Conservation (phyloP, 2,113 vertebrate genomes). For the Pleuronectes platessa region DNA sequence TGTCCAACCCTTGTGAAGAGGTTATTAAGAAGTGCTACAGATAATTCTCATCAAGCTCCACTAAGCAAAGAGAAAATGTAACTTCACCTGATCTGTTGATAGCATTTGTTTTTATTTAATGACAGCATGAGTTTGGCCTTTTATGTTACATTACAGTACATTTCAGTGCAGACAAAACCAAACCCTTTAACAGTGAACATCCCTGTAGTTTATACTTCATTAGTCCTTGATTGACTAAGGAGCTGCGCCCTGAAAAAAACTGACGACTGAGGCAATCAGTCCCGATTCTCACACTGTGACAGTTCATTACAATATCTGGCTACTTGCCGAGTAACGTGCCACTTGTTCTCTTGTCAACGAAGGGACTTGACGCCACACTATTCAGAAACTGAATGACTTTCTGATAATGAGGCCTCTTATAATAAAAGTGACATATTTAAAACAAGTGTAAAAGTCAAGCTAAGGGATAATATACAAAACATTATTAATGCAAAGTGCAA, state of each 20-base stretch:
- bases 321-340: constrained; percentile 75
- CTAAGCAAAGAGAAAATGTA: background rate
- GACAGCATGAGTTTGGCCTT: background rate
- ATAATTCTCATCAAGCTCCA: background rate
- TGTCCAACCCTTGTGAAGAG: no score
- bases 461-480: background rate
- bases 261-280: no score
- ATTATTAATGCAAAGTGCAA: background rate
- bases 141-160: background rate
- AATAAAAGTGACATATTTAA: constrained; percentile 36
- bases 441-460: background rate
- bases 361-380: constrained; percentile 53
- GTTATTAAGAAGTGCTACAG: background rate
- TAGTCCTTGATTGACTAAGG: no score
- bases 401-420: constrained; percentile 49
- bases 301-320: constrained; percentile 84
- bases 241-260: no score
- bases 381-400: constrained; percentile 64
- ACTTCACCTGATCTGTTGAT: constrained; percentile 2
- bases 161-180: constrained; percentile 11
- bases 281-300: no score
- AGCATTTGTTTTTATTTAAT: background rate
- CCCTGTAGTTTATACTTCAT: no score
- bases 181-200: constrained; percentile 34
- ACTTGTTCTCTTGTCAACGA: constrained; percentile 61